Evolutionary conservation across 2,888 invertebrate genomes (phyloP).

Genomic region (Lasiommata megera): DNA sequence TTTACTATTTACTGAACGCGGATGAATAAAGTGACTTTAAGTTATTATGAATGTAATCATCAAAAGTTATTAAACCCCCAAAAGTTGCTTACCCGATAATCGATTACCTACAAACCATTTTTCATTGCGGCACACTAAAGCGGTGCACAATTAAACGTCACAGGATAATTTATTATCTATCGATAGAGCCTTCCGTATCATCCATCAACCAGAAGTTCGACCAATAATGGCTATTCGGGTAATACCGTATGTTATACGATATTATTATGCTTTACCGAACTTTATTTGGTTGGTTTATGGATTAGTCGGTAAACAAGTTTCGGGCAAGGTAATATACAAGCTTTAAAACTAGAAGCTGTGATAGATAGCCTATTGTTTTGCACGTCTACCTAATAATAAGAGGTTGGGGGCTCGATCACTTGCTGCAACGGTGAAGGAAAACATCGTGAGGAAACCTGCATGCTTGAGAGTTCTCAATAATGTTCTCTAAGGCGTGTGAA

Average conservation of each 20-base stretch:
- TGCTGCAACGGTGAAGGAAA: too few relatives aligned
- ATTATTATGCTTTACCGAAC: neutral
- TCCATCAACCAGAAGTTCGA: conserved; percentile 52
- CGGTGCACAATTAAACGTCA: conserved; percentile 41
- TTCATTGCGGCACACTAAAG: conserved; percentile 38
- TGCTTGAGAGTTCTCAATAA: too few relatives aligned
- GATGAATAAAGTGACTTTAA: too few relatives aligned
- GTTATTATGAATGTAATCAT: too few relatives aligned
- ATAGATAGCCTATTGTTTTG: too few relatives aligned
- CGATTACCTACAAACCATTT: conserved; percentile 30
- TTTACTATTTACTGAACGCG: too few relatives aligned
- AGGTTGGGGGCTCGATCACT: too few relatives aligned
- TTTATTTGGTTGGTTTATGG: neutral
- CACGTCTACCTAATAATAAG: too few relatives aligned
- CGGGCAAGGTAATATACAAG: too few relatives aligned
- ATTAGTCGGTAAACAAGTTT: neutral
- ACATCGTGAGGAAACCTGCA: too few relatives aligned
- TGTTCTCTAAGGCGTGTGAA: too few relatives aligned
- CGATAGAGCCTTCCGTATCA: conserved; percentile 62
- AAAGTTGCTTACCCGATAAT: conserved; percentile 3
- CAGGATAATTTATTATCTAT: conserved; percentile 61
- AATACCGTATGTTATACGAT: conserved; percentile 1
- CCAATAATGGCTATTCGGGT: conserved; percentile 1
- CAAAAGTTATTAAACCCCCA: neutral
- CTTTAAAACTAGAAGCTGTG: too few relatives aligned